phyloP scores from a whole-genome alignment of 2,113 vertebrate genomes.

The Bubo blakistoni region DNA sequence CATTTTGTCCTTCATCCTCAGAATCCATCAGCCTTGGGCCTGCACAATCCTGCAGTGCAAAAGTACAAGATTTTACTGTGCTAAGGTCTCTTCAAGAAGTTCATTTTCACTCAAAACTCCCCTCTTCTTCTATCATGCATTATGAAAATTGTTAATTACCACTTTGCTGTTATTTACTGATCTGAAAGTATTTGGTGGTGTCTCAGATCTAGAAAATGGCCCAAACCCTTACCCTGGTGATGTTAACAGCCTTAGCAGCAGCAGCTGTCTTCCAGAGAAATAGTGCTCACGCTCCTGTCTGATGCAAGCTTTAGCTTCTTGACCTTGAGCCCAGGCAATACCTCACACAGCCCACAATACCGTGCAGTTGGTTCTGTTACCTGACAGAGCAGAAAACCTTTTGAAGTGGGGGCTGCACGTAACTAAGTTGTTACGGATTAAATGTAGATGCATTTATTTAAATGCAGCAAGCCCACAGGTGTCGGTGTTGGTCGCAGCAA shows the following conservation, averaged over 20 bases:
- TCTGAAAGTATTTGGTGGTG: fast-evolving
- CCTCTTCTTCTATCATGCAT: fast-evolving
- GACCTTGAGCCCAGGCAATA: neutral
- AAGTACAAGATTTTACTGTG: too few species aligned
- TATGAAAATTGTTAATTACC: neutral
- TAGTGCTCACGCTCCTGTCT: too few species aligned
- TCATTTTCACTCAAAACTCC: neutral
- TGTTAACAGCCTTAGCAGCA: neutral
- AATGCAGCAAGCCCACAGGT: neutral
- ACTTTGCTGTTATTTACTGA: neutral
- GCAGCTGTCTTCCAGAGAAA: neutral
- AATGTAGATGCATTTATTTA: fast-evolving
- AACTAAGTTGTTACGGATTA: neutral
- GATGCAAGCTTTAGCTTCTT: neutral
- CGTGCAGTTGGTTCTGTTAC: neutral
- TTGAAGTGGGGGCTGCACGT: neutral
- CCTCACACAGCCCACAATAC: fast-evolving
- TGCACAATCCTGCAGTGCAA: neutral
- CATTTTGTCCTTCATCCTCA: neutral
- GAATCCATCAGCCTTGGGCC: too few species aligned
- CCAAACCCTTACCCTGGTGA: neutral
- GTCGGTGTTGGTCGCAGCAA: neutral
- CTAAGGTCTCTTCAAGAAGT: neutral
- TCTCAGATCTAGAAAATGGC: neutral
- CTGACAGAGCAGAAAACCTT: neutral